Evolutionary conservation across 2,113 vertebrate species (phyloP), one percentile per base, ranked within the genome.

Genomic region (Panthera uncia): DNA sequence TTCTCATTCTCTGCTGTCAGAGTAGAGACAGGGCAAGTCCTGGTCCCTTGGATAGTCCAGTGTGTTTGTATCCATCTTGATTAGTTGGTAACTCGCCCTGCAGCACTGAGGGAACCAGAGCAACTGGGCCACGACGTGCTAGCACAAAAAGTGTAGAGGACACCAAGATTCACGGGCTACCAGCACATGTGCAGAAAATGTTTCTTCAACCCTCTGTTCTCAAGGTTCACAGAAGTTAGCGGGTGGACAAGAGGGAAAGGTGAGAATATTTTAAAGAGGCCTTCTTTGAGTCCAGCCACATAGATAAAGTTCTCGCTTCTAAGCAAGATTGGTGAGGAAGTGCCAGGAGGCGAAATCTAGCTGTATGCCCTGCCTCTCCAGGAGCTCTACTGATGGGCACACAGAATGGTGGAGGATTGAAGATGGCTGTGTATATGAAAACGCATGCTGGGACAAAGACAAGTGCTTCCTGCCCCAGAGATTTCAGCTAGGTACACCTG

Each of bases 81-180:
- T 38, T 84, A 68, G 33, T 0, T 79, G 61, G 41, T 61, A 81
- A 55, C 36, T 94, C 21, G 65, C 41, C 14, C 74, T 23, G 33
- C 61, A 89, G 86, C 80, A 82, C 82, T 45, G 12, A 83, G 84
- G 76, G 52, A 29, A 25, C 29, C 27, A 89, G 55, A 81, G 57
- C n/a, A 91, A 94, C 38, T 93, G 74, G 93, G 80, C 33, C 65
- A 86, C 48, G 63, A 82, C 50, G 48, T 33, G 21, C 38, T 19
- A 81, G 65, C 96, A 98, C 57, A 69, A 52, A 73, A 57, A 93
- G 36, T 68, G 52, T 36, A 96, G 55, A 73, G 48, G 23, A 78
- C 45, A 87, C 41, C 65, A 82, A 87, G 86, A 87, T 27, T 45
- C 89, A 87, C 23, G 63, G 68, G 95, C 71, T 52, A 65, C n/a